Conservation (phyloP, 2,113 vertebrate genomes). For the Salvator merianae region DNA sequence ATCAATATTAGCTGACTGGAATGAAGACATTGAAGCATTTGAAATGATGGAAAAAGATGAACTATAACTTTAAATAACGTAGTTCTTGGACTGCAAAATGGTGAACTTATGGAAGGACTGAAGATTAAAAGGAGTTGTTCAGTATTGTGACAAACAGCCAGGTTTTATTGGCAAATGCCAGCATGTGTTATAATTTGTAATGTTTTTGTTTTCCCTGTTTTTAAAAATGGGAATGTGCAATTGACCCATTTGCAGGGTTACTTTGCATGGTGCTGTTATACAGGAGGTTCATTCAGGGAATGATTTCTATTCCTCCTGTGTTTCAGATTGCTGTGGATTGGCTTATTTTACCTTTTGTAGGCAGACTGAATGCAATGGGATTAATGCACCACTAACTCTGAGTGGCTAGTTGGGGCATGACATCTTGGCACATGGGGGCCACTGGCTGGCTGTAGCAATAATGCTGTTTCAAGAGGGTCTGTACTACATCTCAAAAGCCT, state of each 20-base stretch:
- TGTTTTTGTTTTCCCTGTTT: constrained; percentile 59
- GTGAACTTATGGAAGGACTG: constrained; percentile 64
- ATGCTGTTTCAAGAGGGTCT: background rate
- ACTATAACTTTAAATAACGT: constrained; percentile 85
- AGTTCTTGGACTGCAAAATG: constrained; percentile 64
- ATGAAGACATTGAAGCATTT: constrained; percentile 97
- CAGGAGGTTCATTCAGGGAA: constrained; percentile 29
- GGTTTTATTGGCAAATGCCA: constrained; percentile 57
- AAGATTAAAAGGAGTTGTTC: constrained; percentile 59
- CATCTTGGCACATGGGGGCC: background rate
- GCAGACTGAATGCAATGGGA: constrained; percentile 11
- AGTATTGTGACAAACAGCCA: constrained; percentile 66
- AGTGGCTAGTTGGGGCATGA: background rate
- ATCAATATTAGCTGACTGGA: constrained; percentile 95
- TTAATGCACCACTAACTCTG: background rate
- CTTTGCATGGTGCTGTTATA: constrained; percentile 35
- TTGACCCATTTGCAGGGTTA: constrained; percentile 49
- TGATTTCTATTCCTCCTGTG: background rate
- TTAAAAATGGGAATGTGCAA: constrained; percentile 66
- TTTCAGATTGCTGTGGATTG: constrained; percentile 10
- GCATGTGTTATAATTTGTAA: constrained; percentile 58
- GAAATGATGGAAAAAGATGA: constrained; percentile 98
- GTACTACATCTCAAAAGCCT: constrained; percentile 10
- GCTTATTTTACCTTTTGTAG: constrained; percentile 3
- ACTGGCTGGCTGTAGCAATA: background rate